Evolutionary conservation across 2,113 vertebrate species (phyloP), one percentile per base, ranked within the genome.

Genomic region (Myotis lucifugus): DNA sequence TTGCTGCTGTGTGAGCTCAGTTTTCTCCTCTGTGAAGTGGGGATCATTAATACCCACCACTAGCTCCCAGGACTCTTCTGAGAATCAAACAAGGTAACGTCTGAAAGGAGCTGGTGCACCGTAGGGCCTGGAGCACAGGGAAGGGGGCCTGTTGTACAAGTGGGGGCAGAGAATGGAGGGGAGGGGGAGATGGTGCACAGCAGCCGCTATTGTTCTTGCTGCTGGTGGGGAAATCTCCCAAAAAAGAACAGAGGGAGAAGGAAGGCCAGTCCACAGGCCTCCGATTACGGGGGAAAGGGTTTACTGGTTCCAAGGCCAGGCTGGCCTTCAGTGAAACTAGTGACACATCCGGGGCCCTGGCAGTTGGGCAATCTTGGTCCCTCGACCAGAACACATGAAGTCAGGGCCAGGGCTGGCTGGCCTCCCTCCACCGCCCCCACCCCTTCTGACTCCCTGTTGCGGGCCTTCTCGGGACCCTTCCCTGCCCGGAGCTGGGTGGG

Each of bases 101-200:
- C 12, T 78, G 70, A 37, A 61, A 40, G 37, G 34, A 27, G 3
- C 85, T 18, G 52, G 83, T 23, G 4, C 48, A 52, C 5, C 70
- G 48, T 4, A 61, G 56, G 79, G 56, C 56, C 56, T 32, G 54
- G 37, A 82, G 25, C 56, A 19, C 25, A 40, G 34, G 48, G 48
- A n/a, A 52, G 48, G 29, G 74, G 46, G 29, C 17, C 9, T 56
- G 77, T 73, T 1, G 17, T 17, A 8, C 29, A 18, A 4, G 2
- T 13, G 11, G 10, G 72, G 18, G 29, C 4, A 27, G 59, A 61
- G 59, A 27, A 12, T 61, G 59, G 25, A 17, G 52, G 25, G 61
- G 34, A 17, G 1, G 17, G 13, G 42, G 3, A 19, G 32, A 48
- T 46, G 34, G 48, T 0, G 1, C 40, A 12, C 8, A 4, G 37